These are phyloP conservation scores for Boulengeromyrus knoepffleri DNA, from an alignment of 2,113 vertebrate species.

Conservation along the genomic window DNA sequence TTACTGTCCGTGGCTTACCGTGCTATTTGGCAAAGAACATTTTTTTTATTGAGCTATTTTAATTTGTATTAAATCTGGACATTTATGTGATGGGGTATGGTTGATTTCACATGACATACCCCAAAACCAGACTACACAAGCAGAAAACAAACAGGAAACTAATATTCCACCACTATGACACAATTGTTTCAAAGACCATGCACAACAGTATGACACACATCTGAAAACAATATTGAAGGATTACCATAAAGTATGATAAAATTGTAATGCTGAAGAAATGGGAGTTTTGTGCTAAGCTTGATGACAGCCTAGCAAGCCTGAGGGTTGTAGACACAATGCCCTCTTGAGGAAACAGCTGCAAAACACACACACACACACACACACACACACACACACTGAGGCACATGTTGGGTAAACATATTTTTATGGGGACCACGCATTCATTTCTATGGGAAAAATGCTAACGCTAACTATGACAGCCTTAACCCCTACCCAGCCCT, in stretches of 20 bases:
- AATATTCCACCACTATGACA: background rate
- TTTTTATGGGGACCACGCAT: too few species aligned
- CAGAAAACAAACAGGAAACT: background rate
- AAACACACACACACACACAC: background rate
- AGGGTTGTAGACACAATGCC: background rate
- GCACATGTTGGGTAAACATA: background rate
- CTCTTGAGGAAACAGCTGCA: background rate
- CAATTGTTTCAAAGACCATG: background rate
- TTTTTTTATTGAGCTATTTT: background rate
- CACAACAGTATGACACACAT: background rate
- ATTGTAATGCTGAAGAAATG: background rate
- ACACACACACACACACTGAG: background rate
- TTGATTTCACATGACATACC: background rate
- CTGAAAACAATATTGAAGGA: background rate
- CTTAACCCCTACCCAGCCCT: too few species aligned
- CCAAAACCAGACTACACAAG: background rate
- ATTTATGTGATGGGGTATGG: background rate
- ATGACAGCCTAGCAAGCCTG: background rate
- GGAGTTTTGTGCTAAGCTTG: background rate
- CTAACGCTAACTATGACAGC: too few species aligned
- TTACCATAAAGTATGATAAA: background rate
- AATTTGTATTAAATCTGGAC: background rate
- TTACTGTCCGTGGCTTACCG: background rate
- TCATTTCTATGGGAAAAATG: too few species aligned
- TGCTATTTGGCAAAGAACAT: background rate